Evolutionary conservation across 1,140 invertebrate species (phyloP).

Genomic region (Leptinotarsa undecemlineata): DNA sequence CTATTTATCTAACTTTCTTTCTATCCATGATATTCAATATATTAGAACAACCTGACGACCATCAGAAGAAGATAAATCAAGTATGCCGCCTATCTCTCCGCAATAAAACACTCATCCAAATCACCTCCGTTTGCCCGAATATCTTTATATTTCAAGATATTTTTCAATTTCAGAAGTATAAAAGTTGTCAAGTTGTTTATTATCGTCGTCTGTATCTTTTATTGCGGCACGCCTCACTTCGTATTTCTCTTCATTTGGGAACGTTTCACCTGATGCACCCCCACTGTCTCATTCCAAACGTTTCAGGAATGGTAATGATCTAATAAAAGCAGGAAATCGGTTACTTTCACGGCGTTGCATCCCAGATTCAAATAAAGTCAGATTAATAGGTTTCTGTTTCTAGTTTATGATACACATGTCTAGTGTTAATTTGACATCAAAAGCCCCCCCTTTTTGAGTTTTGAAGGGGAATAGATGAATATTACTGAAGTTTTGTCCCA

Average conservation of each 20-base stretch:
- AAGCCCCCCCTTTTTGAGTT: too few species aligned
- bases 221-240: neutral
- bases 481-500: too few species aligned
- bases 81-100: too few species aligned
- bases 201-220: neutral
- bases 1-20: too few species aligned
- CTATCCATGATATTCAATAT: too few species aligned
- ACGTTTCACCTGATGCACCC: conserved; percentile 17
- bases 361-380: neutral
- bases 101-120: neutral
- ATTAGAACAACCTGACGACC: too few species aligned
- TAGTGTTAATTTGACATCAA: too few species aligned
- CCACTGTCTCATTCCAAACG: conserved; percentile 1
- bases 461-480: too few species aligned
- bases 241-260: conserved; percentile 16
- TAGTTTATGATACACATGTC: too few species aligned
- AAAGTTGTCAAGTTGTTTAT: conserved; percentile 9
- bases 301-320: conserved; percentile 9
- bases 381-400: neutral
- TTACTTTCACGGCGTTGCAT: neutral
- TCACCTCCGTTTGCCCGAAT: neutral
- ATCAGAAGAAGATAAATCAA: too few species aligned
- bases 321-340: neutral
- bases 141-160: conserved; percentile 8
- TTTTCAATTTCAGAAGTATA: conserved; percentile 2